These are phyloP conservation scores for Cephus spinipes DNA, from an alignment of 2,888 invertebrate species.

Conservation along the genomic window DNA sequence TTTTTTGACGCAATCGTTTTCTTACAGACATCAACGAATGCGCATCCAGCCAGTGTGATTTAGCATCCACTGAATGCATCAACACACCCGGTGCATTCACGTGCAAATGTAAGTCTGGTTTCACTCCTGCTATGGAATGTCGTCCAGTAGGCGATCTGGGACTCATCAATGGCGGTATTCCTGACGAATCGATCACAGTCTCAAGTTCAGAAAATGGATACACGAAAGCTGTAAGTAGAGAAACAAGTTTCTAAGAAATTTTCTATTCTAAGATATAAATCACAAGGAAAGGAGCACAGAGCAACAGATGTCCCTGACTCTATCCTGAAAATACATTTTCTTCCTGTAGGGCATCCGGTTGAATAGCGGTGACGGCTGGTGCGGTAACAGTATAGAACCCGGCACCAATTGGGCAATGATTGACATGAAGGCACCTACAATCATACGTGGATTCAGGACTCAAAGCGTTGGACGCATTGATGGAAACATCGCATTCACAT, in stretches of 20 bases:
- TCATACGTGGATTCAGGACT: conserved; percentile 90
- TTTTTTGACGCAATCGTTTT: background rate
- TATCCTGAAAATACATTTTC: background rate
- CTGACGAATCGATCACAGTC: conserved; percentile 89
- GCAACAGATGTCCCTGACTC: no score
- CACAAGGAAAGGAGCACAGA: no score
- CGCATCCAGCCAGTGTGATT: conserved; percentile 87
- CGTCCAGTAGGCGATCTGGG: conserved; percentile 92
- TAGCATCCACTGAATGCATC: conserved; percentile 90
- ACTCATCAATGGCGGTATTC: conserved; percentile 87
- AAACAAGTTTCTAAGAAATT: conserved; percentile 3
- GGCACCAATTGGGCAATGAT: conserved; percentile 91
- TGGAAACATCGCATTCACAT: conserved; percentile 88
- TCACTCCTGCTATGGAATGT: conserved; percentile 87
- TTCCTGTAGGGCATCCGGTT: conserved; percentile 79
- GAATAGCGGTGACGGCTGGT: conserved; percentile 89
- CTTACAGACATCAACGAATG: conserved; percentile 88
- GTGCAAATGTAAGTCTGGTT: conserved; percentile 88
- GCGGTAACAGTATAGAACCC: conserved; percentile 86
- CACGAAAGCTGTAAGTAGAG: conserved; percentile 77
- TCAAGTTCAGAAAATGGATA: conserved; percentile 87
- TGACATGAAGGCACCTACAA: conserved; percentile 89
- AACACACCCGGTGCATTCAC: conserved; percentile 91
- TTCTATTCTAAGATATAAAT: background rate
- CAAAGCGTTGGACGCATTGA: conserved; percentile 88